Evolutionary conservation across 1,140 invertebrate species (phyloP), one percentile per base, ranked within the genome.

Genomic region (Megathymus violae): DNA sequence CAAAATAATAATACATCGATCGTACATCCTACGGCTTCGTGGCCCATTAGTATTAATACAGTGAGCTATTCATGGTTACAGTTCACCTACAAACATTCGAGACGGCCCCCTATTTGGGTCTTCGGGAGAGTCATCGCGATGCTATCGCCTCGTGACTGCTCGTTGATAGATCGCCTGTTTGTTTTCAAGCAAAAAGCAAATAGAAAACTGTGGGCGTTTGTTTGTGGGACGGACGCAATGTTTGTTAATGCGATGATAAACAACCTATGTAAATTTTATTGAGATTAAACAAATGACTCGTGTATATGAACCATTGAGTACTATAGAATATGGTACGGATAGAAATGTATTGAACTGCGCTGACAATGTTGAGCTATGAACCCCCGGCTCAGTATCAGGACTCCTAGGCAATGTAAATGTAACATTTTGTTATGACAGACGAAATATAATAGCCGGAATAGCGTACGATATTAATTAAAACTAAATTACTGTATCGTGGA

Each of bases 241-340:
- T 54, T 54, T 54, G 51, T 54, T 54, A 54, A 54, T 52, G 50
- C 16, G n/a, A n/a, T 41, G 51, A 54, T 54, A 54, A 54, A 54
- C 51, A 54, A 17, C 19, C 51, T 17, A 41, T 54, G 51, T 54
- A 41, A 17, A 36, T 41, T 34, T 38, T 41, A 52, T 52, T 40
- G 51, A 54, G 51, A 54, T 43, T 54, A 41, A 54, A 41, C 34
- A 40, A 40, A 38, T 52, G 48, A 38, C 17, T 44, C 19, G 17
- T 22, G 10, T 19, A n/a, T 46, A 43, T 22, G 19, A 22, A 43
- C 14, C 40, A 13, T 11, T 38, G 5, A 13, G 3, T 38, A 11
- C 36, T 11, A 38, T 1, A 38, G 36, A 43, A 43, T 43, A 17
- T 43, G 7, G 0, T 3, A 17, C 1, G 16, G 15, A 43, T 4